A percentile compares a stretch with the other conserved stretches of the same genome.
phyloP scores from a whole-genome alignment of 2,888 invertebrate genomes.

The Andrena haemorrhoa region DNA sequence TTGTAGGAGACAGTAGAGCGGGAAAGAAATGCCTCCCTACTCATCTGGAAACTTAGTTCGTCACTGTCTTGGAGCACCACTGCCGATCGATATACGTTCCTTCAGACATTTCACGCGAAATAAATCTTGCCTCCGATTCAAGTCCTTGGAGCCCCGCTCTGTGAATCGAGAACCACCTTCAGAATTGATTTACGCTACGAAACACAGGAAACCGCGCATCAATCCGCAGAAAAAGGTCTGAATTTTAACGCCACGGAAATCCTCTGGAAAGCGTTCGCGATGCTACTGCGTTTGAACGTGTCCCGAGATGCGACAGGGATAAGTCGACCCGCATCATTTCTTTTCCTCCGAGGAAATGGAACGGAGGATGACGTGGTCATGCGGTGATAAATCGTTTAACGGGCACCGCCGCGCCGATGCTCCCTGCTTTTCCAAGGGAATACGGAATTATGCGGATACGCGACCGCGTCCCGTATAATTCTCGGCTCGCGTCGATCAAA shows the following conservation, averaged over 20 bases:
- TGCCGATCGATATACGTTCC: too few species aligned
- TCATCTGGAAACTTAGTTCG: too few species aligned
- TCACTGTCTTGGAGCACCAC: too few species aligned
- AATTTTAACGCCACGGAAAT: not conserved
- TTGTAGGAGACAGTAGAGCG: too few species aligned
- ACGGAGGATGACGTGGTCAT: conserved; percentile 17
- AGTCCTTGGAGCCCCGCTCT: too few species aligned
- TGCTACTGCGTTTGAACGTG: not conserved
- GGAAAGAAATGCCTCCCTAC: too few species aligned
- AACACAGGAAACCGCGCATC: not conserved
- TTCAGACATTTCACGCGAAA: too few species aligned
- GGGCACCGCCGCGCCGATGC: conserved; percentile 19
- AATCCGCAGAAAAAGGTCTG: not conserved
- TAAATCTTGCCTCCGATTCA: too few species aligned
- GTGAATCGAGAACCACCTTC: too few species aligned
- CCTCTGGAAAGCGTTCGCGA: not conserved
- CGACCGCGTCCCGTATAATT: conserved; percentile 31
- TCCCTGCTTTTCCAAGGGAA: conserved; percentile 32
- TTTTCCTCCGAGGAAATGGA: conserved; percentile 10
- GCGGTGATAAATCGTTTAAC: conserved; percentile 41
- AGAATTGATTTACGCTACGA: too few species aligned
- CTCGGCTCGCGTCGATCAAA: conserved; percentile 34
- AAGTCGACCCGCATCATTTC: conserved; percentile 12
- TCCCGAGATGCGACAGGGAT: not conserved
- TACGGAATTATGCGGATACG: conserved; percentile 35